Evolutionary conservation across 2,113 vertebrate genomes (phyloP).

Genomic region (Xiphias gladius): DNA sequence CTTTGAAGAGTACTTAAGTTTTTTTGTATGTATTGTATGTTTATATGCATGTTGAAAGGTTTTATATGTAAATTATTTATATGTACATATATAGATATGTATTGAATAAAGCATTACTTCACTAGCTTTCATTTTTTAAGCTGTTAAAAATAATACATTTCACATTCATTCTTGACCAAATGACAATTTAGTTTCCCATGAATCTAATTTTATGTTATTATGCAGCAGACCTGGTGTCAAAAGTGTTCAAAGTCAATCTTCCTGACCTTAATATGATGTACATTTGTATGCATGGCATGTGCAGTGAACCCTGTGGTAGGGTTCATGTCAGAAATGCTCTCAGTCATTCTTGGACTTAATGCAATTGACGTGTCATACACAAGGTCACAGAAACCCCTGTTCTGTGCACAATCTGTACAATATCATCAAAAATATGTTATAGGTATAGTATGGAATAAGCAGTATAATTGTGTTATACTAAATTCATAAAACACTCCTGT

Average conservation of each 20-base stretch:
- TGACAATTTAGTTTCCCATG: not conserved
- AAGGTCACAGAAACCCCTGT: conserved; percentile 18
- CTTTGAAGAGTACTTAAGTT: too few species aligned
- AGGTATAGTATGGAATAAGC: not conserved
- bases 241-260: conserved; percentile 27
- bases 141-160: not conserved
- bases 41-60: not conserved
- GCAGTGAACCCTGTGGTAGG: not conserved
- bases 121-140: too few species aligned
- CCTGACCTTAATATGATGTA: conserved; percentile 3
- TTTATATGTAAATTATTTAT: too few species aligned
- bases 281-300: conserved; percentile 7
- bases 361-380: not conserved
- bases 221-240: not conserved
- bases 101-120: too few species aligned
- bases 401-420: not conserved
- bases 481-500: not conserved
- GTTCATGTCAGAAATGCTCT: conserved; percentile 4
- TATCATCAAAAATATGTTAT: not conserved
- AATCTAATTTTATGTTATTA: not conserved
- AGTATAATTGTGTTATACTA: not conserved
- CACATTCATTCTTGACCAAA: not conserved
- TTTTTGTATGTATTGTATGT: not conserved
- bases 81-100: too few species aligned
- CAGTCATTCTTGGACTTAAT: conserved; percentile 19